These are phyloP conservation scores for Symphodus melops DNA, from an alignment of 2,113 vertebrate genomes.

Conservation along the genomic window DNA sequence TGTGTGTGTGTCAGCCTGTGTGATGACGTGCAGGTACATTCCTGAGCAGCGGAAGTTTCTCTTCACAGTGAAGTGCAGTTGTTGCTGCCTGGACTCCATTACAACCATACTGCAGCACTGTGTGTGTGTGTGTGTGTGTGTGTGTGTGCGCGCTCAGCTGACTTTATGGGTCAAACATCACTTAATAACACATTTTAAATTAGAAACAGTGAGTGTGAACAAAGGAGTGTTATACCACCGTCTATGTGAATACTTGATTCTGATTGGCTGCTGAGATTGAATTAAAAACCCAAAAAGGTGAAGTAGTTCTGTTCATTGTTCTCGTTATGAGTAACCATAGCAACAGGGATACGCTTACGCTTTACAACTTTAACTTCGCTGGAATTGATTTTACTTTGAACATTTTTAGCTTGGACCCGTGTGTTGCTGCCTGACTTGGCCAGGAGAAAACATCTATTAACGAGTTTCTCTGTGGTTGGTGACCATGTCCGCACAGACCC, in stretches of 20 bases:
- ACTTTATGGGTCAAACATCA: constrained; percentile 9
- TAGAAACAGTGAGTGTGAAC: not conserved
- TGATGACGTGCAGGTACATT: constrained; percentile 77
- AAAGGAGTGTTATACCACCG: not conserved
- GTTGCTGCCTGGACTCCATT: constrained; percentile 61
- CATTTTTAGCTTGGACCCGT: no score
- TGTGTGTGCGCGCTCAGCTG: constrained; percentile 4
- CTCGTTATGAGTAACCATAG: not conserved
- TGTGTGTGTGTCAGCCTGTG: constrained; percentile 30
- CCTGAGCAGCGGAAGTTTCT: constrained; percentile 67
- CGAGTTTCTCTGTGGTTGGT: no score
- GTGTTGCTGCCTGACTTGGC: no score
- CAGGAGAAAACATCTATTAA: no score
- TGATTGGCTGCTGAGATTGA: not conserved
- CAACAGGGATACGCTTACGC: no score
- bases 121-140: no score
- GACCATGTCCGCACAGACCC: no score
- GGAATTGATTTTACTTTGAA: no score
- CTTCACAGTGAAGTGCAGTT: constrained; percentile 52
- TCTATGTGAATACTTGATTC: not conserved
- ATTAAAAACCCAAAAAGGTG: not conserved
- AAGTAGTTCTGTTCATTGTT: not conserved
- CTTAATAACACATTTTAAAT: not conserved
- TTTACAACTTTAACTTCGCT: no score
- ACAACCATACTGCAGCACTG: constrained; percentile 21